Percentiles rank a stretch among this genome's conserved stretches.
Evolutionary conservation across 2,113 vertebrate species (phyloP).

Genomic region (Sinosuthora webbiana): DNA sequence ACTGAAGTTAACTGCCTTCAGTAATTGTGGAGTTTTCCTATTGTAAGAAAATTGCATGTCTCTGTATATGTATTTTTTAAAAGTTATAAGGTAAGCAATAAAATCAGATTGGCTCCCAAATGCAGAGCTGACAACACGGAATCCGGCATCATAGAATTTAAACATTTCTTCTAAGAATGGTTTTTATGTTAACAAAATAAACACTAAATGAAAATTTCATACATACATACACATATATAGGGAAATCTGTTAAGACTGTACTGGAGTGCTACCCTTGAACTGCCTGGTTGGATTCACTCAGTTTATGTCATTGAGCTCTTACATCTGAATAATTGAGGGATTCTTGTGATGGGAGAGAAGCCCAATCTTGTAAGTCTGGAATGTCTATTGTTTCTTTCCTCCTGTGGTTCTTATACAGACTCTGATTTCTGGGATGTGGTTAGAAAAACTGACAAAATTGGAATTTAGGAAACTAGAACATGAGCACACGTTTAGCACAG

Average conservation of each 20-base stretch:
- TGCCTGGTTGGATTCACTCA: not conserved
- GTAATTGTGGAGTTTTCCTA: not conserved
- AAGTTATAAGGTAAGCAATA: not conserved
- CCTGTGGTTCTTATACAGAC: not conserved
- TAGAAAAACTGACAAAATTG: not conserved
- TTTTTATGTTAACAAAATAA: not conserved
- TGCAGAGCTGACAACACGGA: not conserved
- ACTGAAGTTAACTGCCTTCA: not conserved
- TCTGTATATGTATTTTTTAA: not conserved
- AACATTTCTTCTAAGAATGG: not conserved
- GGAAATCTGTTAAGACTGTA: not conserved
- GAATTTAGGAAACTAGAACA: not conserved
- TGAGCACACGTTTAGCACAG: not conserved
- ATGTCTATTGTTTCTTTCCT: not conserved
- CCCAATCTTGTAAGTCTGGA: fast-evolving
- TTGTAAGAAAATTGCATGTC: not conserved
- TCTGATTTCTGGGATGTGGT: not conserved
- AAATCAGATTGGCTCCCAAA: not conserved
- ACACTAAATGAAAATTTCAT: not conserved
- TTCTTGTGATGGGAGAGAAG: fast-evolving
- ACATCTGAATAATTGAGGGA: not conserved
- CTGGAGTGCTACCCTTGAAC: not conserved
- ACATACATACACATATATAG: not conserved
- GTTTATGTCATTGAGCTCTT: not conserved
- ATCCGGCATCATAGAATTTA: not conserved